phyloP scores from a whole-genome alignment of 2,888 invertebrate species.

The Epistrophe grossulariae region DNA sequence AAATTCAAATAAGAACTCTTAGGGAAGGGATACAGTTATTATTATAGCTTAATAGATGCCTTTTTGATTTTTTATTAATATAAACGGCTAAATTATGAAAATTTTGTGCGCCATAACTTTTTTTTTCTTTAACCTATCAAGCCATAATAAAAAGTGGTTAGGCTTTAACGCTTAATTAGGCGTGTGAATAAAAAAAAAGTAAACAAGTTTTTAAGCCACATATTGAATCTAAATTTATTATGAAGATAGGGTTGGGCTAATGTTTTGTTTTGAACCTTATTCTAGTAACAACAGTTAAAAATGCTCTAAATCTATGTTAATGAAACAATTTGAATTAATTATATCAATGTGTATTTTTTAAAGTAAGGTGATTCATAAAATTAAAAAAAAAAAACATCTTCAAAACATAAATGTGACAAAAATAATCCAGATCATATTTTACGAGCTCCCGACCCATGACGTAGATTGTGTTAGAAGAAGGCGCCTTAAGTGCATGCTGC shows the following conservation, averaged over 20 bases:
- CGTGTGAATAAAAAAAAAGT: not conserved
- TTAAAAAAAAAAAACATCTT: not conserved
- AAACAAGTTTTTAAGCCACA: not conserved
- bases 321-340: constrained; percentile 4
- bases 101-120: not conserved
- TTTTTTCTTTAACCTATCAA: not conserved
- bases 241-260: not conserved
- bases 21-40: not conserved
- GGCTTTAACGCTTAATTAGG: constrained; percentile 3
- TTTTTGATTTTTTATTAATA: constrained; percentile 1
- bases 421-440: constrained; percentile 7
- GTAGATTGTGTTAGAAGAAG: not conserved
- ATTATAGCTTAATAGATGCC: not conserved
- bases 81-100: constrained; percentile 10
- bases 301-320: constrained; percentile 1
- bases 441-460: not conserved
- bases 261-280: not conserved
- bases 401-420: constrained; percentile 6
- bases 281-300: not conserved
- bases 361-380: not conserved
- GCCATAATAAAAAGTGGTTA: not conserved
- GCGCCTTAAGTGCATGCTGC: not conserved
- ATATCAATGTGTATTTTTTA: not conserved
- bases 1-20: not conserved
- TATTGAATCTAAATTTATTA: not conserved